Conservation (phyloP, 2,888 invertebrate genomes). For the Lithophane semibrunnea region DNA sequence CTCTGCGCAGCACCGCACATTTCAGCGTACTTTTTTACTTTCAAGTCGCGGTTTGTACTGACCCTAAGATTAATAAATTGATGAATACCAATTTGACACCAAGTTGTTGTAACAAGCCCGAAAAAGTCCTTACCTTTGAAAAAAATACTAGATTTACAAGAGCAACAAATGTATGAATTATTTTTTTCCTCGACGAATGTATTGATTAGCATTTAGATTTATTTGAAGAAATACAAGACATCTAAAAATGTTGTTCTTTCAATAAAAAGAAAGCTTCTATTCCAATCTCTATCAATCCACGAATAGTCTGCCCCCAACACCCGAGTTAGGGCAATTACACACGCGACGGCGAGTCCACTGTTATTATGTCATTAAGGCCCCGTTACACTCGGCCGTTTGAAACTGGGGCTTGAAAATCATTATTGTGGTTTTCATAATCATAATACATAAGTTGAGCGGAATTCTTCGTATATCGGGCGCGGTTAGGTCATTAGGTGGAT, state of each 20-base stretch:
- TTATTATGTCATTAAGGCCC: conserved; percentile 83
- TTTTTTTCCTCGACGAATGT: neutral
- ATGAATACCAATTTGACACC: neutral
- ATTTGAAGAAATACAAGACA: no score
- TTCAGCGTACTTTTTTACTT: no score
- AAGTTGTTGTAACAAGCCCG: neutral
- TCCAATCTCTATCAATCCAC: conserved; percentile 55
- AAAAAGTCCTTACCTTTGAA: neutral
- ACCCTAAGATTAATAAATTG: no score
- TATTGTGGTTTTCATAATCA: conserved; percentile 74
- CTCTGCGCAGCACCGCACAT: no score
- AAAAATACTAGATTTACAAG: neutral
- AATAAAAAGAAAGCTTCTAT: conserved; percentile 6
- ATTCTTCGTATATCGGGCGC: conserved; percentile 70
- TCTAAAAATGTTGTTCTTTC: neutral
- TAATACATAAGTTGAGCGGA: conserved; percentile 63
- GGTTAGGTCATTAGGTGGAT: conserved; percentile 61
- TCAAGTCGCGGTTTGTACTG: no score
- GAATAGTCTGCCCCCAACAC: conserved; percentile 58
- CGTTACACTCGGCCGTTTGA: conserved; percentile 74
- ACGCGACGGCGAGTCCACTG: conserved; percentile 77
- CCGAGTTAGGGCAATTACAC: conserved; percentile 79
- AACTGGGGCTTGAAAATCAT: conserved; percentile 75
- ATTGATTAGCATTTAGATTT: neutral
- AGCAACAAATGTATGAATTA: neutral